These are phyloP conservation scores for Procambarus virginalis DNA, from an alignment of 1,140 invertebrate genomes.

Conservation along the genomic window DNA sequence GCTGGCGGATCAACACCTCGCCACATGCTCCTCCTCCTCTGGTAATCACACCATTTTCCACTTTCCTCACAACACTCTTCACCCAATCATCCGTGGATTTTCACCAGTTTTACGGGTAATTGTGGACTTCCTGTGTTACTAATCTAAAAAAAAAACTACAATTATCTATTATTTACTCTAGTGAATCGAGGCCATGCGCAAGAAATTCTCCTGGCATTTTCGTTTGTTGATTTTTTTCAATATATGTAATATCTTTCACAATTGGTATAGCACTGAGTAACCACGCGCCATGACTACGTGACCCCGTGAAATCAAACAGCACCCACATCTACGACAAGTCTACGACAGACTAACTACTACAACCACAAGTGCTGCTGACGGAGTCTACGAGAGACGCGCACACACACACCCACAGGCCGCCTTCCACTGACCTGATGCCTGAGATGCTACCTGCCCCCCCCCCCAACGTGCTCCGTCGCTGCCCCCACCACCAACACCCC, in stretches of 20 bases:
- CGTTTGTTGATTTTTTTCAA: too few relatives aligned
- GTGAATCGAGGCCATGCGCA: background rate
- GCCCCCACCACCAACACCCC: too few relatives aligned
- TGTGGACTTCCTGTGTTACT: background rate
- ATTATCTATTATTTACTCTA: background rate
- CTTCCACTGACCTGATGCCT: slow-evolving; percentile 45
- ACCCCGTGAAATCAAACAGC: too few relatives aligned
- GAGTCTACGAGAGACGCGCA: background rate
- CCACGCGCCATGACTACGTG: too few relatives aligned
- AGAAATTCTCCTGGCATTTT: background rate
- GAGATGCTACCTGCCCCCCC: background rate
- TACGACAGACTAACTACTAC: too few relatives aligned
- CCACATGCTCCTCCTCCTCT: background rate
- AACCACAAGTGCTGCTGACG: too few relatives aligned
- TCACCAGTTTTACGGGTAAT: background rate
- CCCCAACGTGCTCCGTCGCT: background rate
- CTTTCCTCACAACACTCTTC: background rate
- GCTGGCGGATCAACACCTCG: background rate
- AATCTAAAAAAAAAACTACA: background rate
- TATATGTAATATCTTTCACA: too few relatives aligned
- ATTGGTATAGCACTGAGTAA: too few relatives aligned
- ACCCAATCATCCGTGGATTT: background rate
- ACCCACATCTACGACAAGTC: too few relatives aligned
- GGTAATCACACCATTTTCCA: background rate
- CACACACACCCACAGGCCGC: slow-evolving; percentile 20